A percentile compares a stretch with the other conserved stretches of the same genome.
Evolutionary conservation across 2,113 vertebrate species (phyloP).

Genomic region (Catagonus wagneri): DNA sequence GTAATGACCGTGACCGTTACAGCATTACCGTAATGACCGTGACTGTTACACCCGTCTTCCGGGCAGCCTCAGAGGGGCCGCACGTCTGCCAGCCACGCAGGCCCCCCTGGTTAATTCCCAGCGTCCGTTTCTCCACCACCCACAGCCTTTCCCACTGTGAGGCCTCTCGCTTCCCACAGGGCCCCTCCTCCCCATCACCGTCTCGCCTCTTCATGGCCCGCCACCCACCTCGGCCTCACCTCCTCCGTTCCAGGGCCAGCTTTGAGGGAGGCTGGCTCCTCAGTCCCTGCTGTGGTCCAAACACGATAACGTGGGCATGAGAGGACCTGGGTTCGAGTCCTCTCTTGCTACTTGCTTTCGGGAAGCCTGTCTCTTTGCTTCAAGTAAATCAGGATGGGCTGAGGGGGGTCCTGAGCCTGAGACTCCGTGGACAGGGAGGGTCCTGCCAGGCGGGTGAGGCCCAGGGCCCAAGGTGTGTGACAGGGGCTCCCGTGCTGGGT

Average conservation of each 20-base stretch:
- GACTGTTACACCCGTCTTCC: background rate
- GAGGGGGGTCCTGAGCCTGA: background rate
- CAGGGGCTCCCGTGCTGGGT: rapidly evolving
- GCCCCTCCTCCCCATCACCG: background rate
- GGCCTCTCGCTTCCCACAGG: background rate
- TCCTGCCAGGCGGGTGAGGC: background rate
- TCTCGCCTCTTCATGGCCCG: background rate
- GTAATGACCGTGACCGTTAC: background rate
- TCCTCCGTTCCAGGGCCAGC: background rate
- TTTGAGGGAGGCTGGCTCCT: background rate
- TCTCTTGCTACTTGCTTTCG: background rate
- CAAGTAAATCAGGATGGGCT: background rate
- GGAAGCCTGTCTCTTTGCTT: background rate
- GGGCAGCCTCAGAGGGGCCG: background rate
- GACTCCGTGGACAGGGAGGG: background rate
- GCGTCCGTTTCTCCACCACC: background rate
- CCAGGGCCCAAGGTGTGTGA: background rate
- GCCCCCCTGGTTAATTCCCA: background rate
- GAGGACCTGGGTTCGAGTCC: background rate
- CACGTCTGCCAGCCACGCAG: background rate
- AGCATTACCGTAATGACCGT: rapidly evolving
- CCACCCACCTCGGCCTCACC: background rate
- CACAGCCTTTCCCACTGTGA: background rate
- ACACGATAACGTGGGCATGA: background rate
- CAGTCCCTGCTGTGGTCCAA: background rate